Percentiles rank a stretch among this genome's conserved stretches.
Evolutionary conservation across 1,140 invertebrate species (phyloP).

Genomic region (Aphis craccivora): DNA sequence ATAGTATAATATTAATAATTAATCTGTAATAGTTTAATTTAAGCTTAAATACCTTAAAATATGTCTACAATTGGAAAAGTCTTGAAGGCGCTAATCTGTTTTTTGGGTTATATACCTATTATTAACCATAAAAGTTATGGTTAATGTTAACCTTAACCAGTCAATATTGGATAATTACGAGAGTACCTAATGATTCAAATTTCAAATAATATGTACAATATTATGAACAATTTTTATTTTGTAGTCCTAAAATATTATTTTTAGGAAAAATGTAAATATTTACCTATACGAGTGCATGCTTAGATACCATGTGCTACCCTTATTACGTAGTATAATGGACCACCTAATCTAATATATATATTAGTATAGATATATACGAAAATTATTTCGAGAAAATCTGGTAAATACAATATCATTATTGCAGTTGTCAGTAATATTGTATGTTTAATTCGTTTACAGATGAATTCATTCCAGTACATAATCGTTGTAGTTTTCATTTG

Average conservation of each 20-base stretch:
- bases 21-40: background rate
- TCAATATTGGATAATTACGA: too few relatives aligned
- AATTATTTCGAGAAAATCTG: too few relatives aligned
- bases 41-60: background rate
- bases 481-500: background rate
- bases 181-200: too few relatives aligned
- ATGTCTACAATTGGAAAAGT: too few relatives aligned
- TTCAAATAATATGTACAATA: too few relatives aligned
- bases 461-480: background rate
- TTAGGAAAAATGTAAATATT: too few relatives aligned
- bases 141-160: too few relatives aligned
- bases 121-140: too few relatives aligned
- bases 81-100: too few relatives aligned
- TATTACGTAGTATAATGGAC: background rate
- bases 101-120: too few relatives aligned
- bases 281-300: background rate
- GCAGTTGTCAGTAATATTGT: background rate
- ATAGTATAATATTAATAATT: background rate
- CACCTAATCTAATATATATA: background rate
- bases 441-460: background rate
- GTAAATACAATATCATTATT: background rate
- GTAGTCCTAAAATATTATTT: too few relatives aligned
- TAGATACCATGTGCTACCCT: background rate
- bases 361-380: background rate
- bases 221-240: too few relatives aligned